phyloP scores from a whole-genome alignment of 2,888 invertebrate species.

The Drosophila merina region DNA sequence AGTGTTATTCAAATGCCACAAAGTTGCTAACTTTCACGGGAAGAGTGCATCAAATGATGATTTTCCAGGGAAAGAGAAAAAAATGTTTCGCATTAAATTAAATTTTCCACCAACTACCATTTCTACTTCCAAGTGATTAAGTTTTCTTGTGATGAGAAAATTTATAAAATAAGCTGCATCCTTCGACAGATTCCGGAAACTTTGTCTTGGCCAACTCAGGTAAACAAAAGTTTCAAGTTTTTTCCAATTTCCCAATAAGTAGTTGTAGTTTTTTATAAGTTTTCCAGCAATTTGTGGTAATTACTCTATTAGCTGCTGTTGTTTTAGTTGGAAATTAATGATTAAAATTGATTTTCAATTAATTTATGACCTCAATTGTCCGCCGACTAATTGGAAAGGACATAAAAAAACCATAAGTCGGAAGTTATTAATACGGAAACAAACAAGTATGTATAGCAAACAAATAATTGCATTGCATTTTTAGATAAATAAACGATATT shows the following conservation, averaged over 20 bases:
- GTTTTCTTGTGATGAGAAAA: not conserved
- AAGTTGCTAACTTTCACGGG: conserved; percentile 3
- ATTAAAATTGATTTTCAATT: conserved; percentile 58
- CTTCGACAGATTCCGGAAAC: not conserved
- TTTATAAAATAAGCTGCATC: not conserved
- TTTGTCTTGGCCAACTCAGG: conserved; percentile 18
- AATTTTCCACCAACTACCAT: not conserved
- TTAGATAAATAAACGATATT: not conserved
- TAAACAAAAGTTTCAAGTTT: conserved; percentile 5
- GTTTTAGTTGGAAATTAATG: conserved; percentile 26
- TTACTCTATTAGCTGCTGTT: conserved; percentile 5
- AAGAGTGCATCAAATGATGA: conserved; percentile 2
- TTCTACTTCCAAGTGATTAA: not conserved
- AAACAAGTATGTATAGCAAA: not conserved
- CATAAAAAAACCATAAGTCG: conserved; percentile 37
- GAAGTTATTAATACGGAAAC: conserved; percentile 8
- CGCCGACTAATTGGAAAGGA: conserved; percentile 28
- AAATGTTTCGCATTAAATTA: not conserved
- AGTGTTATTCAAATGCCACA: conserved; percentile 23
- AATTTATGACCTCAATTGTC: conserved; percentile 43
- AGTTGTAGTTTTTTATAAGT: conserved; percentile 6
- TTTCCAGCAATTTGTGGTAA: conserved; percentile 12
- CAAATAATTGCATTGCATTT: not conserved
- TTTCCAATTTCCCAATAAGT: conserved; percentile 14
- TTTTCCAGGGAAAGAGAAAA: not conserved